Evolutionary conservation across 2,113 vertebrate species (phyloP).

Genomic region (Oenanthe oenanthe): DNA sequence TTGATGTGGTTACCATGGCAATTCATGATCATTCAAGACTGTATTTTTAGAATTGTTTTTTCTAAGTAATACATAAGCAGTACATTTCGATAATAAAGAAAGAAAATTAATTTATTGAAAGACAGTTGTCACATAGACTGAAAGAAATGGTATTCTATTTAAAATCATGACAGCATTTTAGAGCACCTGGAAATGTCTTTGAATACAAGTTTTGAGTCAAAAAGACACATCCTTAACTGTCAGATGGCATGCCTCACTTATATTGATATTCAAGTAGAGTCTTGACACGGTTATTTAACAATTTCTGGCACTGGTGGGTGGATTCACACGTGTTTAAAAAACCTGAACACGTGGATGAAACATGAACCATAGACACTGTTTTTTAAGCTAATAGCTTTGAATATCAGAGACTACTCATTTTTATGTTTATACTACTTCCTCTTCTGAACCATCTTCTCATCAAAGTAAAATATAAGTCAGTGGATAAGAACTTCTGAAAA

Average conservation of each 20-base stretch:
- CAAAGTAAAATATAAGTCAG: not conserved
- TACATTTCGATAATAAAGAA: not conserved
- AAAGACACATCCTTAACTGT: fast-evolving
- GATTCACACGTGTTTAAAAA: not conserved
- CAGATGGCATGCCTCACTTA: not conserved
- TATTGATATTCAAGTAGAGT: not conserved
- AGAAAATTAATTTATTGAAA: not conserved
- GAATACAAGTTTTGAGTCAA: not conserved
- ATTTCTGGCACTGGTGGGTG: not conserved
- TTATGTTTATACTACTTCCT: not conserved
- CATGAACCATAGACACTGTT: not conserved
- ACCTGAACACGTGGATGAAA: not conserved
- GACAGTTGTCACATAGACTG: not conserved
- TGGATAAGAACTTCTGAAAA: not conserved
- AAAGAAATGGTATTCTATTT: not conserved
- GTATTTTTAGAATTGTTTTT: not conserved
- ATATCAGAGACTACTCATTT: not conserved
- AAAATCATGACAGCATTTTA: not conserved
- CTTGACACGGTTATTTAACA: not conserved
- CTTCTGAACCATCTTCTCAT: not conserved
- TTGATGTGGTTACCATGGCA: not conserved
- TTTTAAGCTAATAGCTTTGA: not conserved
- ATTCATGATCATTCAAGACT: not conserved
- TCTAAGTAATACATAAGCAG: not conserved
- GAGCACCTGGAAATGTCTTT: not conserved